Base-by-base conservation (phyloP, 2,797 vertebrate species). In the Arnoldichthys spilopterus region DNA sequence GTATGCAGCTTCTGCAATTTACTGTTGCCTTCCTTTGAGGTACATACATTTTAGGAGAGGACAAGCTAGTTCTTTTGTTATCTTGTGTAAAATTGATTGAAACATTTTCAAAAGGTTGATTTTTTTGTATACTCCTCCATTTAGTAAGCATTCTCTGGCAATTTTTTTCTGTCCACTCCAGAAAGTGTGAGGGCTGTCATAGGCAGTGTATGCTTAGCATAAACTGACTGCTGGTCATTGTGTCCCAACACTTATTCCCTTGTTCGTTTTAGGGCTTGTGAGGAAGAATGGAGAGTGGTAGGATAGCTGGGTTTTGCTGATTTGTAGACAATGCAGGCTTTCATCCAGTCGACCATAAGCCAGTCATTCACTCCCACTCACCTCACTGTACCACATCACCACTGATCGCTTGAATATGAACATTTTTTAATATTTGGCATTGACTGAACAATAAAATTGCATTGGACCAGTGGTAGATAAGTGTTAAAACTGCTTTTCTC, bases 181-280 rank as follows among this genome's bases (percentile, higher is more conserved):
- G 7, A 63, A 18, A 34, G 61, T 37, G 13, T 6, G 4, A 67
- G 37, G 26, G 22, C 37, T 45, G 40, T 71, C 24, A 49, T 12
- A 22, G 40, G 68, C 68, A 49, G 51, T 28, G 54, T 73, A 64
- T 32, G 22, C 64, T 77, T 64, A 75, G 79, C 72, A 59, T 26
- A 64, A 45, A 72, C 72, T 82, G 71, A 82, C 85, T 85, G 83
- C 70, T 66, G 37, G 76, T 75, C 81, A 87, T 92, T 92, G 90
- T 91, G 61, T 83, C 28, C 11, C 5, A 3, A 76, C 77, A 90
- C 87, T 90, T 73, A 49, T 61, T 43, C 16, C 84, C 86, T 90
- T 92, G 88, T 92, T 83, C 49, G 32, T 34, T 63, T 74, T 69
- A 9, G 58, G 83, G 61, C 49, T 56, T 72, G 40, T 56, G 63